These are phyloP conservation scores for Brachypodius melanocephalos DNA, from an alignment of 2,113 vertebrate genomes.

Conservation along the genomic window DNA sequence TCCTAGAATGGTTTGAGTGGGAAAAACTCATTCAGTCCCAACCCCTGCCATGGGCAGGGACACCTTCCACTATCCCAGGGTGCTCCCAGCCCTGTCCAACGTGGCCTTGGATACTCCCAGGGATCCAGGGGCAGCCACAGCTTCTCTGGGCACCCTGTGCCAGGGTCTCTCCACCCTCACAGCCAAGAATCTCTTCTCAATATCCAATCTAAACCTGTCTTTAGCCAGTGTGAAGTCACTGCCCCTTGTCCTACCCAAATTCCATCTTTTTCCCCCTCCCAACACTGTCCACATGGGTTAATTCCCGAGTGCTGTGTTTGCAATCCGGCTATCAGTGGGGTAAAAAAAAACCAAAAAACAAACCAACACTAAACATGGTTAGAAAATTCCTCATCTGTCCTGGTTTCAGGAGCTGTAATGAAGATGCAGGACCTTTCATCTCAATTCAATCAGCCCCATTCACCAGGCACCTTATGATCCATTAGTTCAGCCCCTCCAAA, in stretches of 20 bases:
- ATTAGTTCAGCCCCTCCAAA: conserved; percentile 65
- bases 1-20: background rate
- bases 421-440: conserved; percentile 65
- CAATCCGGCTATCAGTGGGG: background rate
- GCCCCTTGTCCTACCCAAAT: background rate
- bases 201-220: background rate
- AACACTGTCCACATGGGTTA: background rate
- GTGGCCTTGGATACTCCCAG: background rate
- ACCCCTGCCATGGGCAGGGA: accelerated
- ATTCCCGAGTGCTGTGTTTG: background rate
- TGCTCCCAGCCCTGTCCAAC: accelerated
- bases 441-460: conserved; percentile 64
- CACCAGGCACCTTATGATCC: conserved; percentile 64
- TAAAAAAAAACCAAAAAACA: background rate
- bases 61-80: accelerated
- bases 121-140: background rate
- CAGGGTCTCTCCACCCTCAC: accelerated
- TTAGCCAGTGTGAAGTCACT: background rate
- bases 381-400: conserved; percentile 56
- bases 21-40: background rate
- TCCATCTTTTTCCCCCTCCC: background rate
- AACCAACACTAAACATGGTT: background rate
- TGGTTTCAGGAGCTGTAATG: conserved; percentile 54
- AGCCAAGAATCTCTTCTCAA: background rate
- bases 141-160: background rate